Base-by-base conservation (phyloP, 2,888 invertebrate species). In the Acrocera orbiculus region DNA sequence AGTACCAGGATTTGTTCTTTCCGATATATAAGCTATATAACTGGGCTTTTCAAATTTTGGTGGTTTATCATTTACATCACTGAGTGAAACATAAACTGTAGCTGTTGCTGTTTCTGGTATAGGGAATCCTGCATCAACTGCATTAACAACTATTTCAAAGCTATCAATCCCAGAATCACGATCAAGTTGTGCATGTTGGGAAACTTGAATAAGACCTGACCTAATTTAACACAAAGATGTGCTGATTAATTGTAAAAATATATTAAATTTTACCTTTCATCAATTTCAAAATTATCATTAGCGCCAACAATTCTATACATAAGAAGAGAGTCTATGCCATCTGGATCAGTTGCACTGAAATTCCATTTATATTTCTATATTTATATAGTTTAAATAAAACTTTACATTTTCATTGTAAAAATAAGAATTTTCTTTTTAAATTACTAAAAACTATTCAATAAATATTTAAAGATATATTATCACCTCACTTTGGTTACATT, bases 1-100 rank as follows among this genome's bases (percentile, higher is more conserved):
- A 41, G 73, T 67, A 40, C 70, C 72, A 11, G 70, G 59, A 39
- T 66, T 63, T 0, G 73, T 69, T 45, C 73, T 66, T 50, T 80
- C 80, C 0, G 78, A 77, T 5, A 80, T 70, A 44, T 80, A 78
- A 16, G 74, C 72, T 0, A 71, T 66, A 32, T 69, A 69, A 41
- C 71, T 72, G 5, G 62, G 57, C 29, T 66, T 64, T 33, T 67
- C 73, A 44, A 87, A 86, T 38, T 54, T 68, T 0, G 87, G 87
- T 11, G 80, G 70, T 48, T 85, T 85, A 49, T 87, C 80, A 46
- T 86, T 86, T 1, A 80, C 75, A 45, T 81, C 81, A 44, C 72
- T 64, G 4, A 82, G 69, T 26, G 69, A 73, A 3, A 82, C 72
- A 35, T 70, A 74, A 1, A 75, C 76, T 0, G 76, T 77, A 0